A percentile compares a stretch with the other conserved stretches of the same genome.
These are phyloP conservation scores for Adoxophyes honmai DNA, from an alignment of 1,140 invertebrate genomes.

Conservation along the genomic window DNA sequence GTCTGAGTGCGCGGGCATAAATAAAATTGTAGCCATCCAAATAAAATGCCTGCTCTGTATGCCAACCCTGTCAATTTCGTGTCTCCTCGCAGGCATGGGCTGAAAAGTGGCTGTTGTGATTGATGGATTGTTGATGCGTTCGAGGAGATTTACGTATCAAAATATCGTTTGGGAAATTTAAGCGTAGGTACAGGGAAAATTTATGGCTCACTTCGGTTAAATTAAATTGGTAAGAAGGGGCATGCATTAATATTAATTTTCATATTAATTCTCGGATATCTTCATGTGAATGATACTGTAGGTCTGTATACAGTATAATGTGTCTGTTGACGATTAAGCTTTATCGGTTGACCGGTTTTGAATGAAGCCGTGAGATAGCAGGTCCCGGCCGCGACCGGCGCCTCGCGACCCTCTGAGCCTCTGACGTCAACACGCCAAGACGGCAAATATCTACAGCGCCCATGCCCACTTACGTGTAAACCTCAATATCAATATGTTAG, in stretches of 20 bases:
- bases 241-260: too few species aligned
- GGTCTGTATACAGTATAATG: not conserved
- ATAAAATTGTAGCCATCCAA: conserved; percentile 1
- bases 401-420: conserved; percentile 1
- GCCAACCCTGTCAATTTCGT: conserved; percentile 7
- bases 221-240: too few species aligned
- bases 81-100: not conserved
- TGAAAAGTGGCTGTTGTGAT: conserved; percentile 10
- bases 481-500: too few species aligned
- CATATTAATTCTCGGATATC: too few species aligned
- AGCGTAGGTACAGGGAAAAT: too few species aligned
- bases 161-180: too few species aligned
- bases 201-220: too few species aligned
- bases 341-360: conserved; percentile 12
- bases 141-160: not conserved
- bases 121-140: conserved; percentile 3
- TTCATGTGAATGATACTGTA: too few species aligned
- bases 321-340: conserved; percentile 2
- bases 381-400: not conserved
- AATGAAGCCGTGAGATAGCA: conserved; percentile 14
- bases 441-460: too few species aligned
- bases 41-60: not conserved
- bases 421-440: conserved; percentile 11
- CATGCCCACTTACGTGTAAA: too few species aligned
- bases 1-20: conserved; percentile 3